These are phyloP conservation scores for Octonoba sinensis DNA, from an alignment of 2,888 invertebrate species.

Conservation along the genomic window DNA sequence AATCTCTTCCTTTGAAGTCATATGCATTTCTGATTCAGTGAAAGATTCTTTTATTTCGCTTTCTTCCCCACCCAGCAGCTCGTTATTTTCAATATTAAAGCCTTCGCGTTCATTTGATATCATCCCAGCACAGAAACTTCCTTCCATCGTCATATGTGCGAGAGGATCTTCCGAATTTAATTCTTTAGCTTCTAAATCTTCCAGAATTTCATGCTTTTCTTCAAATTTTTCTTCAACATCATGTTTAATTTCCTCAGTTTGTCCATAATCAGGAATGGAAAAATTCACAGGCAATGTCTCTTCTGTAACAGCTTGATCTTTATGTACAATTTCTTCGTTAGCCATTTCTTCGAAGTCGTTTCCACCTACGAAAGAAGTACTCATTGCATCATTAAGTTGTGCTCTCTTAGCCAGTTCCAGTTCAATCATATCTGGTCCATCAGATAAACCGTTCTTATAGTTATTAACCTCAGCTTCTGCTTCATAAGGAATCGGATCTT, in stretches of 20 bases:
- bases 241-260: background rate
- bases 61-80: background rate
- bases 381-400: conserved; percentile 37
- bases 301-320: conserved; percentile 14
- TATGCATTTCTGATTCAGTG: background rate
- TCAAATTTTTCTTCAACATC: background rate
- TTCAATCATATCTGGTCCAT: conserved; percentile 28
- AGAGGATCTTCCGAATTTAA: conserved; percentile 28
- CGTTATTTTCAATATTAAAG: background rate
- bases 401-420: conserved; percentile 11
- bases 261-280: background rate
- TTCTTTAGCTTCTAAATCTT: background rate
- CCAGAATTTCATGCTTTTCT: background rate
- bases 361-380: conserved; percentile 41
- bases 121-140: conserved; percentile 52
- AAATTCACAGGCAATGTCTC: background rate
- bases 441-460: background rate
- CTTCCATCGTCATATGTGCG: conserved; percentile 57
- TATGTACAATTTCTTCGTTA: conserved; percentile 25
- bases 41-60: background rate
- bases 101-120: background rate
- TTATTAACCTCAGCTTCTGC: conserved; percentile 11
- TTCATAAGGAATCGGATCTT: conserved; percentile 44
- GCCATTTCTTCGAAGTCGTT: background rate
- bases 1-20: background rate